Evolutionary conservation across 1,140 invertebrate species (phyloP), one percentile per base, ranked within the genome.

Genomic region (Vanessa atalanta): DNA sequence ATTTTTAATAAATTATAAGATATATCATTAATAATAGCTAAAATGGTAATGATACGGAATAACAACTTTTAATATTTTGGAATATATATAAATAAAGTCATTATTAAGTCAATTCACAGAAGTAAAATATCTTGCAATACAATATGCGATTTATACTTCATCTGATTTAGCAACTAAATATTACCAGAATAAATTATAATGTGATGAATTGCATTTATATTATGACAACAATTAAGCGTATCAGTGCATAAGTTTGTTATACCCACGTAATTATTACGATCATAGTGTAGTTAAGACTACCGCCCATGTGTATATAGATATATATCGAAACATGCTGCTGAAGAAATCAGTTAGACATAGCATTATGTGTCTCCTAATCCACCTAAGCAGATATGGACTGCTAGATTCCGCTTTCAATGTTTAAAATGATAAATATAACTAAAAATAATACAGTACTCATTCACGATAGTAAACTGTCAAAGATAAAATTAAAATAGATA

Each of bases 391-490:
- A n/a, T 23, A 20, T 57, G 12, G 53, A 23, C 53, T 16, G 53
- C 12, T 57, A 57, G 53, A 57, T 23, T 12, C 53, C 16, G 69
- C 69, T 64, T 64, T 51, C 69, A 51, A 63, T 70, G 47, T 65
- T 65, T 7, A 43, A 20, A 72, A 65, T 65, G 20, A 48, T 55
- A 15, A 23, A 48, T 57, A 61, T 16, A 57, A 69, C 16, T 14
- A 53, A 26, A 26, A 20, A 7, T 61, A 61, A 7, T 61, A 48
- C 9, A 57, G 4, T 50, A 50, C 8, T 57, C 72, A 70, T 57
- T 65, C 26, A 63, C 71, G 75, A 67, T 72, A 67, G 67, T 71
- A 51, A 26, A 68, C 73, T 47, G 20, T 68, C 64, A 66, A 64
- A 73, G 73, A 23, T 37, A 37, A 61, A 71, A 66, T 48, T 71